Base-by-base conservation (phyloP, 2,888 invertebrate genomes). In the Drosophila kambysellisi region DNA sequence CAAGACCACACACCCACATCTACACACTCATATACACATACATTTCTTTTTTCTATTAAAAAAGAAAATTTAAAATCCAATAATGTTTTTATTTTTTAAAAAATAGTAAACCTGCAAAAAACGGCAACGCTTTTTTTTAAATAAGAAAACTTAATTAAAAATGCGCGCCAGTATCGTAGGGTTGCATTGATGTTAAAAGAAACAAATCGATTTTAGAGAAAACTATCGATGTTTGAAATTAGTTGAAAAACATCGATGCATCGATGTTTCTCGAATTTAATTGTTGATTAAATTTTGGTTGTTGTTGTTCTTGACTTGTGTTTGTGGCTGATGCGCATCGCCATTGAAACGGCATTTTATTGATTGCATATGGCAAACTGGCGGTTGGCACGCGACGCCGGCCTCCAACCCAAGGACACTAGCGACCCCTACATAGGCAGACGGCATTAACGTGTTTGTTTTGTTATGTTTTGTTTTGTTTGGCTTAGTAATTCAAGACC, bases 21-120 rank as follows among this genome's bases (percentile, higher is more conserved):
- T 33, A 53, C 54, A 56, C 33, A 54, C 30, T 30, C 57, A 50
- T 12, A 69, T 43, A 56, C 20, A 41, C 41, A 70, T 30, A 76
- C 68, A 88, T 66, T 85, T 88, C 86, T 83, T 83, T 83, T 83
- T 83, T 88, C 88, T 88, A 83, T 88, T 88, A 82, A 82, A 81
- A 78, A 48, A 30, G 30, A 61, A 70, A 60, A 69, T 77, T 77
- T 66, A 52, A 83, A 77, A 83, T 78, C 60, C 39, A 71, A 64
- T 53, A n/a, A 48, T 43, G 67, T 71, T 85, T 85, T 81, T 12
- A 73, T 83, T 78, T 75, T 54, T 11, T 30, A 48, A 63, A 48
- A 39, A 46, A 62, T 51, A 46, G 7, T 15, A 52, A 39, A 12
- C 41, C n/a, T 41, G 2, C 17, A 9, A 9, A n/a, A 11, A n/a